These are phyloP conservation scores for Muscicapa striata DNA, from an alignment of 2,797 vertebrate genomes.

Conservation along the genomic window DNA sequence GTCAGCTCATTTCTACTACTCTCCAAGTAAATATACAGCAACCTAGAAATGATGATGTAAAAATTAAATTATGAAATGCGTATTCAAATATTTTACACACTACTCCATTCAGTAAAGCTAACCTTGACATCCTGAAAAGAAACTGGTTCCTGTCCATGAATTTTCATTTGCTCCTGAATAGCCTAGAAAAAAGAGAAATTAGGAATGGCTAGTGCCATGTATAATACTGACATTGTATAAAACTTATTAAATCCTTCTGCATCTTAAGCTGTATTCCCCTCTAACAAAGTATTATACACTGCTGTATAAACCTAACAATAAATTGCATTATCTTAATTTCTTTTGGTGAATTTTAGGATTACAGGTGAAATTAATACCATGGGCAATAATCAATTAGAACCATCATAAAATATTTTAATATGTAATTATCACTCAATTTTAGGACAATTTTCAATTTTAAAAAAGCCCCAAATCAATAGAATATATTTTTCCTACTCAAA, in stretches of 20 bases:
- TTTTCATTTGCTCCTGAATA: constrained; percentile 99
- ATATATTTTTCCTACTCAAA: not conserved
- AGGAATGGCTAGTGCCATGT: not conserved
- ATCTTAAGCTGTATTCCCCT: not conserved
- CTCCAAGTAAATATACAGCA: not conserved
- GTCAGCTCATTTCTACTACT: not conserved
- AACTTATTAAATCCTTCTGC: not conserved
- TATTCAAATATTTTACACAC: not conserved
- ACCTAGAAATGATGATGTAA: not conserved
- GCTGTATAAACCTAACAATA: not conserved
- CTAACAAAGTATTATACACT: not conserved
- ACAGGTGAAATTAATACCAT: not conserved
- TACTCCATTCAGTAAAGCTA: constrained; percentile 11
- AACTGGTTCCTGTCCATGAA: constrained; percentile 94
- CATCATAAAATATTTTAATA: not conserved
- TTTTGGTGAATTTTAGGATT: not conserved
- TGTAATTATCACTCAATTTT: not conserved
- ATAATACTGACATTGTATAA: not conserved
- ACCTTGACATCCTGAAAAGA: constrained; percentile 99
- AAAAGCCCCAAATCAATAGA: not conserved
- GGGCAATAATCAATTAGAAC: not conserved
- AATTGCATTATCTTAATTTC: not conserved
- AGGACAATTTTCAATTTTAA: not conserved
- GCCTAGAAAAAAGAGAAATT: constrained; percentile 77
- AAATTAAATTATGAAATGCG: not conserved